Conservation (phyloP, 2,888 invertebrate genomes). For the Ichneumoninae sp. region DNA sequence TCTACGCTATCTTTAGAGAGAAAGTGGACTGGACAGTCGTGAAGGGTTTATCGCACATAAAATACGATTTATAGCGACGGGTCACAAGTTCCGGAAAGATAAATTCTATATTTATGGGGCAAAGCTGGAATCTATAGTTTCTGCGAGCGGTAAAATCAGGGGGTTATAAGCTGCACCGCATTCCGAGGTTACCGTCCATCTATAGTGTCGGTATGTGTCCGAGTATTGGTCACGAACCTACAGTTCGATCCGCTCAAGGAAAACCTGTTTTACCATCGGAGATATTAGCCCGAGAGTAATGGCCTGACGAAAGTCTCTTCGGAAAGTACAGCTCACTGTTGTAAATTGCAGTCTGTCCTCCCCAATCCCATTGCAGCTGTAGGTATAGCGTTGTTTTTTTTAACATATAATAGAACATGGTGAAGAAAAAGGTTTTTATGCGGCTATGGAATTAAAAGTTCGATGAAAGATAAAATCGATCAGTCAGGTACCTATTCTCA, state of each 20-base stretch:
- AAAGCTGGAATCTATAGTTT: neutral
- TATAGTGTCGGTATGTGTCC: neutral
- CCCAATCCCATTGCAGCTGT: neutral
- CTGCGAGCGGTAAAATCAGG: constrained; percentile 14
- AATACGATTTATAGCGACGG: constrained; percentile 3
- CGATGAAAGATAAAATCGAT: constrained; percentile 2
- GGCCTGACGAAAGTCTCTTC: neutral
- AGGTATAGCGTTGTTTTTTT: neutral
- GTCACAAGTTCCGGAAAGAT: neutral
- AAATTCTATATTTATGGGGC: neutral
- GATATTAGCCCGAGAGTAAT: neutral
- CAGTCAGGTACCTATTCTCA: constrained; percentile 1
- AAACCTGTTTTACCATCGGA: constrained; percentile 1
- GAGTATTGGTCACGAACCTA: neutral
- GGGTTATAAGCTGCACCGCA: neutral
- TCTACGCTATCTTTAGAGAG: neutral
- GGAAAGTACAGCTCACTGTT: neutral
- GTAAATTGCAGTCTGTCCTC: neutral
- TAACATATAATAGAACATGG: neutral
- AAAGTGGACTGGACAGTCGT: constrained; percentile 19
- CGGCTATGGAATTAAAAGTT: neutral
- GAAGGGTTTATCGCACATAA: constrained; percentile 12
- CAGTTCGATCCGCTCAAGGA: neutral
- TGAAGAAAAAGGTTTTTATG: neutral
- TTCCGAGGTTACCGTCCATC: neutral